phyloP scores from a whole-genome alignment of 2,888 invertebrate species.

The Odontocerum albicorne region DNA sequence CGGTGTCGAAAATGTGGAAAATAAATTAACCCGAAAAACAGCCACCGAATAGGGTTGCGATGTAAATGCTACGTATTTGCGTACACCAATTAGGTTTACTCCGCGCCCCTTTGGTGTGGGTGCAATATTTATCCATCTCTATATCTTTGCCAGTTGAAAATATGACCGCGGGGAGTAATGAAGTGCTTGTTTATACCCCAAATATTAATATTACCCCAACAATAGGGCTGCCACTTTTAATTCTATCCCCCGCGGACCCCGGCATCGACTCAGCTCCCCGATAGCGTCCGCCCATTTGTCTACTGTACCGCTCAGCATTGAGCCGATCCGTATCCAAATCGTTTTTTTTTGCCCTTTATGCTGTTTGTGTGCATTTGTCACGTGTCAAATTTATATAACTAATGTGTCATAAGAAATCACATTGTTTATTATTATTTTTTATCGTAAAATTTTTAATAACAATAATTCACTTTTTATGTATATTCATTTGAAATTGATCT shows the following conservation, averaged over 20 bases:
- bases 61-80: conserved; percentile 27
- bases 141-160: conserved; percentile 37
- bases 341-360: too few relatives aligned
- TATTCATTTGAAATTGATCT: too few relatives aligned
- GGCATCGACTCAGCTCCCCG: too few relatives aligned
- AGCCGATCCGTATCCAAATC: too few relatives aligned
- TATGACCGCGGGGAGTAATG: conserved; percentile 41
- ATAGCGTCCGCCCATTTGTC: too few relatives aligned
- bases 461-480: too few relatives aligned
- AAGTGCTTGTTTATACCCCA: conserved; percentile 39
- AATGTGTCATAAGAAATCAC: background rate
- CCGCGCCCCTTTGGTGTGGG: conserved; percentile 24
- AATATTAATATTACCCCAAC: conserved; percentile 33
- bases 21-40: conserved; percentile 23
- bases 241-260: background rate
- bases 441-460: background rate
- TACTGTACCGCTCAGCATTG: too few relatives aligned
- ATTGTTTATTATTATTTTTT: background rate
- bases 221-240: conserved; percentile 8
- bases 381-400: too few relatives aligned
- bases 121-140: conserved; percentile 33
- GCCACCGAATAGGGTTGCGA: conserved; percentile 7
- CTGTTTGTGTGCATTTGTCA: too few relatives aligned
- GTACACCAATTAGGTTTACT: conserved; percentile 33
- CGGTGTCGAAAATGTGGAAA: conserved; percentile 14